Conservation (phyloP, 37 sponge, comb jelly and placozoan genomes). For the Axinella damicornis region DNA sequence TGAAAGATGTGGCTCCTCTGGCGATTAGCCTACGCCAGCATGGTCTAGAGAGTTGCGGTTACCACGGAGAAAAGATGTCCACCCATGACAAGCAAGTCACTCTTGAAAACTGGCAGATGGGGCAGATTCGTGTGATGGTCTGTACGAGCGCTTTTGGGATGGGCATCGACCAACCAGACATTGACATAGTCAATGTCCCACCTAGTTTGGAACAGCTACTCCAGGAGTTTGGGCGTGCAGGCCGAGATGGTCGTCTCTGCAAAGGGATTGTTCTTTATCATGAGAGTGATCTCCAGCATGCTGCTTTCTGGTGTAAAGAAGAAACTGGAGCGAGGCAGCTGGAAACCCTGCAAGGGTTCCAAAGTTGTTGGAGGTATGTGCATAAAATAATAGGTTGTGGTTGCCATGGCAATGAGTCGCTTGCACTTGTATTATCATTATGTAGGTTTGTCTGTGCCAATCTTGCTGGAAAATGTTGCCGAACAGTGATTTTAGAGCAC, state of each 20-base stretch:
- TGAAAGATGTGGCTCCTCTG: slow-evolving; percentile 10
- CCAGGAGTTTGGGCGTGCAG: background rate
- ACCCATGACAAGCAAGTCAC: slow-evolving; percentile 9
- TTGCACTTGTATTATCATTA: background rate
- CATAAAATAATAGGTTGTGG: background rate
- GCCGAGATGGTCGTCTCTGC: background rate
- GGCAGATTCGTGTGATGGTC: slow-evolving; percentile 3
- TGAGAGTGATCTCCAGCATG: slow-evolving; percentile 11
- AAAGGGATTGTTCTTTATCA: background rate
- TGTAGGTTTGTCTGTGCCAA: background rate
- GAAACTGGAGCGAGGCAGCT: background rate
- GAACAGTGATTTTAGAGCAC: slow-evolving; percentile 5
- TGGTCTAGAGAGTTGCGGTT: slow-evolving; percentile 8
- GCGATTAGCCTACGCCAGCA: slow-evolving; percentile 2
- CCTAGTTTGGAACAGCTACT: background rate
- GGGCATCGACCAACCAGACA: slow-evolving; percentile 4
- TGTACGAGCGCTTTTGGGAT: slow-evolving; percentile 15
- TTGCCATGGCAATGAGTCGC: no score
- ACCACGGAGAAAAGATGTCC: slow-evolving; percentile 26
- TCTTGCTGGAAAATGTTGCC: background rate
- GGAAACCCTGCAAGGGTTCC: background rate
- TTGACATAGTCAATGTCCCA: background rate
- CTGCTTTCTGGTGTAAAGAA: slow-evolving; percentile 1
- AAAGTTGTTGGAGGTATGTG: background rate
- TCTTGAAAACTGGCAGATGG: slow-evolving; percentile 8